phyloP scores from a whole-genome alignment of 2,113 vertebrate genomes.

The Silurus glanis region DNA sequence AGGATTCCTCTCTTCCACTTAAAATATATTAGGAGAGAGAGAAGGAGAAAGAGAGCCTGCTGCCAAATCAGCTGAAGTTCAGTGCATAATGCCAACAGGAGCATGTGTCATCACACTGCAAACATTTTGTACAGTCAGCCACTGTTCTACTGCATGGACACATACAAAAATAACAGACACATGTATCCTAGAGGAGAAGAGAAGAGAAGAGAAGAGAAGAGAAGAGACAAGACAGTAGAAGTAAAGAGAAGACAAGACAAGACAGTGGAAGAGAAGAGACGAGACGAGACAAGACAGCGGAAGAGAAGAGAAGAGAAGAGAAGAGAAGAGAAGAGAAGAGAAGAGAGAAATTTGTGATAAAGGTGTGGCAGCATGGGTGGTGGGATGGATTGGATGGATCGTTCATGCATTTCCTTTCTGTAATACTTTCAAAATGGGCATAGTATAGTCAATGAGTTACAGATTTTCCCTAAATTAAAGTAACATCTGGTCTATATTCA shows the following conservation, averaged over 20 bases:
- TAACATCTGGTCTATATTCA: not conserved
- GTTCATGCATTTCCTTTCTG: not conserved
- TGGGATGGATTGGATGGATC: not conserved
- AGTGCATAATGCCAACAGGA: not conserved
- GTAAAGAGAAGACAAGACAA: too few species aligned
- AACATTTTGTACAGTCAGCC: not conserved
- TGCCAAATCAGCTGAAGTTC: constrained; percentile 9
- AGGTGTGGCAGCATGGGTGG: not conserved
- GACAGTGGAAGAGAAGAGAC: too few species aligned
- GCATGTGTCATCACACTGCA: not conserved
- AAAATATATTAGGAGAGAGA: not conserved
- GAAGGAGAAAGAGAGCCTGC: not conserved
- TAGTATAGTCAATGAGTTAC: not conserved
- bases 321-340: not conserved
- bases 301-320: too few species aligned
- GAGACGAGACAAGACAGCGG: too few species aligned
- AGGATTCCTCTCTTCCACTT: not conserved
- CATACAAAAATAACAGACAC: not conserved
- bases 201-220: not conserved
- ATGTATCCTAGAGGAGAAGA: not conserved
- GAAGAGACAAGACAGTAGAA: not conserved
- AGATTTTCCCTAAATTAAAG: not conserved
- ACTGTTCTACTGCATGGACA: not conserved
- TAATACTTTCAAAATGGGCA: not conserved
- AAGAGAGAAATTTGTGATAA: not conserved